Conservation (phyloP, 1,140 invertebrate species). For the roundworm (Caenorhabditis elegans) region WBcel235 BX284606.5:11627001-11627500, state of each 20-base stretch:
- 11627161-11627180: constrained; percentile 25
- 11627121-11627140: background rate
- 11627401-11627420: background rate
- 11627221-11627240: background rate
- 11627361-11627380: background rate
- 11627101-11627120: background rate
- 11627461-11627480: constrained; percentile 21
- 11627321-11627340: background rate
- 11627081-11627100: constrained; percentile 9
- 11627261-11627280: background rate
- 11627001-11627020: background rate
- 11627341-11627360: background rate
- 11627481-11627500: constrained; percentile 13
- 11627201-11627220: constrained; percentile 8
- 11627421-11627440: background rate
- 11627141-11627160: background rate
- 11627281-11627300: too few species aligned
- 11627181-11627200: constrained; percentile 33
- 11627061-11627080: constrained; percentile 33
- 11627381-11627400: background rate
- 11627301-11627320: background rate
- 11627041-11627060: constrained; percentile 29
- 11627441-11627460: background rate
- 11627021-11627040: background rate
- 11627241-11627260: background rate